Percentiles rank a stretch among this genome's conserved stretches.
Evolutionary conservation across 1,140 invertebrate species (phyloP).

Genomic region (Drosophila takahashii): DNA sequence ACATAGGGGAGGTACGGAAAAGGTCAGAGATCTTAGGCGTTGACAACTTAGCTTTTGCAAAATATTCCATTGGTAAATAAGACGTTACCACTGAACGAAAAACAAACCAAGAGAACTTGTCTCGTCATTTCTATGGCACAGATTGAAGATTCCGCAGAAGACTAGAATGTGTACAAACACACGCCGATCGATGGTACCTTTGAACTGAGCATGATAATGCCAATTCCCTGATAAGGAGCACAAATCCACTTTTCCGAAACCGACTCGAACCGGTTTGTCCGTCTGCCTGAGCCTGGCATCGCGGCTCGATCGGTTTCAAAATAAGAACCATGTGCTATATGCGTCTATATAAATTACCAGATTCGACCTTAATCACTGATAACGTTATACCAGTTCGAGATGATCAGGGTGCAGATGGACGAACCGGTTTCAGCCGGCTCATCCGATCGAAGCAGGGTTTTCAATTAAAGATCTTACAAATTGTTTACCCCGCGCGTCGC

Average conservation of each 20-base stretch:
- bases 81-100: constrained; percentile 21
- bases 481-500: constrained; percentile 16
- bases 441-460: constrained; percentile 17
- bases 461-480: constrained; percentile 63
- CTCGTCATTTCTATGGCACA: constrained; percentile 60
- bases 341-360: constrained; percentile 56
- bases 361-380: constrained; percentile 74
- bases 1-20: background rate
- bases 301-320: constrained; percentile 37
- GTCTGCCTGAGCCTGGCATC: constrained; percentile 36
- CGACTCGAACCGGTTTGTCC: constrained; percentile 52
- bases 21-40: background rate
- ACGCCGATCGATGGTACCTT: constrained; percentile 58
- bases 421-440: constrained; percentile 47
- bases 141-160: constrained; percentile 46
- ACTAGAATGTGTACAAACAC: constrained; percentile 47
- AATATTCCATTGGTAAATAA: constrained; percentile 65
- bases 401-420: constrained; percentile 25
- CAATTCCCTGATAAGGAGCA: constrained; percentile 59
- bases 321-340: constrained; percentile 71
- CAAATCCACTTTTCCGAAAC: constrained; percentile 60
- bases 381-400: constrained; percentile 62
- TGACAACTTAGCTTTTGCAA: background rate
- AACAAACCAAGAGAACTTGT: constrained; percentile 23
- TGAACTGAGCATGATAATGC: constrained; percentile 65